A percentile compares a stretch with the other conserved stretches of the same genome.
Conservation (phyloP, 2,113 vertebrate species). For the Poicephalus meyeri region DNA sequence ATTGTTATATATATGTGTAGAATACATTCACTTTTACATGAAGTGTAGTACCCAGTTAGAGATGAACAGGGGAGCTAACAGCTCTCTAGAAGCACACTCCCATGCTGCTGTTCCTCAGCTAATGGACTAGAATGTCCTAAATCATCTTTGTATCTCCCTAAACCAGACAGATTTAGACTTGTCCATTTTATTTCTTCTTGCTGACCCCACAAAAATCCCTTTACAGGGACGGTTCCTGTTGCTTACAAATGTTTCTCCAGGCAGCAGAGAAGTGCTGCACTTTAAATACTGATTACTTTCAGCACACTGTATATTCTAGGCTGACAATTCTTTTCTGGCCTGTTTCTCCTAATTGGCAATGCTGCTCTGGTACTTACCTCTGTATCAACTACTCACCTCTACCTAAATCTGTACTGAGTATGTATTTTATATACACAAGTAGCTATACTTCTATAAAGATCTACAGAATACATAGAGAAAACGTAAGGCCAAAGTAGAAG, state of each 20-base stretch:
- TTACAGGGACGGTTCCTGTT: not conserved
- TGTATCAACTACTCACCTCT: not conserved
- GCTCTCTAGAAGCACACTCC: not conserved
- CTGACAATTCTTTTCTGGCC: not conserved
- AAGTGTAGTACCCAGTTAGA: not conserved
- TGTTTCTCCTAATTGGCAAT: constrained; percentile 15
- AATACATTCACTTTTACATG: not conserved
- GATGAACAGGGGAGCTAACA: not conserved
- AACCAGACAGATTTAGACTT: not conserved
- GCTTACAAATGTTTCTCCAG: not conserved
- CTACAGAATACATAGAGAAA: not conserved
- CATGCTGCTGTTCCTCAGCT: not conserved
- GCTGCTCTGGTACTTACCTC: constrained; percentile 14
- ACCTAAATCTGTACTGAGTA: not conserved
- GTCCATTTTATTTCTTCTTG: not conserved
- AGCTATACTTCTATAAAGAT: not conserved
- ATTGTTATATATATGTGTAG: not conserved
- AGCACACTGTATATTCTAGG: not conserved
- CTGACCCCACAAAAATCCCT: not conserved
- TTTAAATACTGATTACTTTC: not conserved
- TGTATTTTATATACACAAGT: not conserved
- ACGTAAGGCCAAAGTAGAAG: not conserved
- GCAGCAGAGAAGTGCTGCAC: not conserved
- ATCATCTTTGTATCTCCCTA: not conserved
- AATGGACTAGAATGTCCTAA: not conserved